Evolutionary conservation across 2,888 invertebrate species (phyloP), one percentile per base, ranked within the genome.

Genomic region (Corythucha ciliata): DNA sequence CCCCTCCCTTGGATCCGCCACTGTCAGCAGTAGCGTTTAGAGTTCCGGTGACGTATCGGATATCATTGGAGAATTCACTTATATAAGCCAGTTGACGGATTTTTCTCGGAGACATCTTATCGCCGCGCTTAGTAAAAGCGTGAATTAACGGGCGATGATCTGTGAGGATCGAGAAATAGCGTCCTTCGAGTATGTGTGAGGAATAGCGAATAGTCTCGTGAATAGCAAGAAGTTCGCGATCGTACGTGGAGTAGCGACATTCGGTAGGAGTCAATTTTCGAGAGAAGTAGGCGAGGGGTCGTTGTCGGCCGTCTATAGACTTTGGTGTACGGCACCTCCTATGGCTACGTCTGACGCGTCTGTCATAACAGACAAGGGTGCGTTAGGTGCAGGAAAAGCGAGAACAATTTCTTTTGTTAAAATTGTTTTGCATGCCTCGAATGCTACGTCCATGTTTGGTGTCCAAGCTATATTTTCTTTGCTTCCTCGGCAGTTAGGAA

Each of bases 241-340:
- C 69, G 49, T 68, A 71, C 18, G 63, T 63, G 8, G 66, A 64
- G 39, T 68, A 70, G 8, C 66, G 67, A 16, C 29, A 39, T 52
- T 70, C 63, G 0, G 66, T 49, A 4, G 61, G 46, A 21, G 54
- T 61, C 4, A 60, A 49, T 33, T 54, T 54, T 33, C 39, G 32
- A 4, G 58, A 59, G 45, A 57, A 58, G 53, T 58, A 62, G 14
- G 41, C 57, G 2, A 63, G 51, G 10, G 60, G 58, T 40, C 39
- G 27, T 57, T 48, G 54, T 33, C 34, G 12, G 29, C 34, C 44
- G 20, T 22, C 22, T 33, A 6, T n/a, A n/a, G 24, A 0, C 33
- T 22, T 54, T 70, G 69, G 42, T 70, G 66, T 12, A 70, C 41
- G 0, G 62, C 65, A 6, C 36, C 36, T 7, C 36, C 36, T 20